Conservation (phyloP, 2,797 vertebrate genomes). For the Leptatherina wallacei region DNA sequence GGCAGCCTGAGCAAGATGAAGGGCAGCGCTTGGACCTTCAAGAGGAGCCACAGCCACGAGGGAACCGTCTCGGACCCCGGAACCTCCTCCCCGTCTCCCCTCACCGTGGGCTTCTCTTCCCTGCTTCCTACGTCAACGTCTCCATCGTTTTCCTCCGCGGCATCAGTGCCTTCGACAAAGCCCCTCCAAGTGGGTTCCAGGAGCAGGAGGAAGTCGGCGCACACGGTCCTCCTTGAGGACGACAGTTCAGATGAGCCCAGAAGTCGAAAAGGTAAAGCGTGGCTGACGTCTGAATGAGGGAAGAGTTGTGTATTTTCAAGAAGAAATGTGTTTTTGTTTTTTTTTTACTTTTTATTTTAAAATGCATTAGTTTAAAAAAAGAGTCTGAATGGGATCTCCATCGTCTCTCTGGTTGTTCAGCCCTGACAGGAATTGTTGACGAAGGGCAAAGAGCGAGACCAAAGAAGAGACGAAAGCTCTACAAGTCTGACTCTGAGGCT, state of each 20-base stretch:
- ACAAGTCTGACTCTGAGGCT: constrained; percentile 82
- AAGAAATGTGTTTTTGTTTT: too few species aligned
- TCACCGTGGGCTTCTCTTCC: constrained; percentile 38
- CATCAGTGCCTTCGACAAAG: constrained; percentile 26
- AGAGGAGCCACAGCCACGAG: constrained; percentile 75
- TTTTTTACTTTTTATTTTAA: too few species aligned
- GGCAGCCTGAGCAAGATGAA: constrained; percentile 93
- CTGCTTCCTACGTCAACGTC: constrained; percentile 73
- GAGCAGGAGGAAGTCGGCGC: constrained; percentile 91
- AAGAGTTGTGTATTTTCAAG: too few species aligned
- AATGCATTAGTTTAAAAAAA: too few species aligned
- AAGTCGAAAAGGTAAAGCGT: constrained; percentile 50
- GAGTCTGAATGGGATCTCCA: too few species aligned
- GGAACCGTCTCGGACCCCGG: constrained; percentile 62
- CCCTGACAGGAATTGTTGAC: constrained; percentile 43
- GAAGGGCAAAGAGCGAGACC: constrained; percentile 62
- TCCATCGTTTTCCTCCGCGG: constrained; percentile 36
- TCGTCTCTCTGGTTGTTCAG: constrained; percentile 10
- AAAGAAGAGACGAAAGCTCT: constrained; percentile 81
- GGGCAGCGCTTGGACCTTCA: constrained; percentile 87
- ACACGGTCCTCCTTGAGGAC: constrained; percentile 90
- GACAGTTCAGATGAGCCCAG: constrained; percentile 82
- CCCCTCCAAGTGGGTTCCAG: constrained; percentile 66
- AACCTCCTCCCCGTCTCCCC: constrained; percentile 67
- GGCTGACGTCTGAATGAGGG: fast-evolving